Base-by-base conservation (phyloP, 2,888 invertebrate genomes). In the Nemotelus pantherinus region DNA sequence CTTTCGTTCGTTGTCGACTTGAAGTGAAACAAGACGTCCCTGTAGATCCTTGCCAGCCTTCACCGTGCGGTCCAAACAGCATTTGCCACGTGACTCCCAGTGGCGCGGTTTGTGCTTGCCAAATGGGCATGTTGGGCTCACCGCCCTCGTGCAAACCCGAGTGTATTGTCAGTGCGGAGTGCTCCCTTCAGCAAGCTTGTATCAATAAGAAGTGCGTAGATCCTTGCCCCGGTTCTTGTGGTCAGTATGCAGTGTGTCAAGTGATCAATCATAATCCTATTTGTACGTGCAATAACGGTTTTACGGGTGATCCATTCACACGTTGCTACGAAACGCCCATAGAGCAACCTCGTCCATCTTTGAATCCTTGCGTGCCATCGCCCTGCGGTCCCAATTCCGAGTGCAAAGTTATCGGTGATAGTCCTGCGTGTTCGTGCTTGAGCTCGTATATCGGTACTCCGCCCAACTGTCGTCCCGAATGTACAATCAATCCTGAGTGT, bases 261-360 rank as follows among this genome's bases (percentile, higher is more conserved):
- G 93, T 94, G n/a, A 91, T 93, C 80, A 92, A 93, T 82, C 95
- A 95, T 84, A 93, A 93, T 84, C 95, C 95, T 3, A 92, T 93
- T 80, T 94, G 95, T 84, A 92, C 92, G 60, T 94, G 94, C 84
- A 90, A 91, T 80, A 87, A 89, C 58, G 90, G 91, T 78, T 91
- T 90, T 81, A 93, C 93, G 50, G 94, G 94, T 5, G 93, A 94
- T 89, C 93, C 93, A 72, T 92, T 92, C 80, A 89, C 91, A 2
- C 90, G 91, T 85, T 93, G 93, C 83, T 89, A 89, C 82, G 83
- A 84, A 53, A 83, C 82, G 48, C 83, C 88, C 67, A 89, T 88
- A 81, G 80, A 81, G 10, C 81, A 82, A 64, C 81, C 81, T 43
- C 57, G 84, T 75, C 81, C 83, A 80, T 89, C 89, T 53, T 83